Conservation (phyloP, 2,797 vertebrate genomes). For the Premnoplex brunnescens region DNA sequence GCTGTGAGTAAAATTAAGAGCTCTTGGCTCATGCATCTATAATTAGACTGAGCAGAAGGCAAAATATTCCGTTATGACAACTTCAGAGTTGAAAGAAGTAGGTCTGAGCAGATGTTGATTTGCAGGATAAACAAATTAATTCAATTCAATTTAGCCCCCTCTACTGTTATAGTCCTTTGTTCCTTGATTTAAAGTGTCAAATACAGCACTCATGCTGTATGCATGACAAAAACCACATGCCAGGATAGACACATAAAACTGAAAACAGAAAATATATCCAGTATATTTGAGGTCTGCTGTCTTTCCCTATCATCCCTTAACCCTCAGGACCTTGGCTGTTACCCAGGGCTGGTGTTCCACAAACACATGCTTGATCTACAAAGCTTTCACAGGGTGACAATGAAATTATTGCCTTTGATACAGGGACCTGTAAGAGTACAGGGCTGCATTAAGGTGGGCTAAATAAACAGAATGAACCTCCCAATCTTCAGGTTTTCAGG, state of each 20-base stretch:
- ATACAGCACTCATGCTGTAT: not conserved
- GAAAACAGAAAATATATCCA: not conserved
- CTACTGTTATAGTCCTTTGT: constrained; percentile 12
- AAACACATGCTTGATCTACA: not conserved
- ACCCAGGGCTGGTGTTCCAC: not conserved
- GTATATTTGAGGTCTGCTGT: not conserved
- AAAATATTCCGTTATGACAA: constrained; percentile 27
- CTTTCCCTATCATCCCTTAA: not conserved
- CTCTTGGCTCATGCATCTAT: not conserved
- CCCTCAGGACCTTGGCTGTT: not conserved
- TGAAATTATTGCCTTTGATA: not conserved
- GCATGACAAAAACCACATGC: constrained; percentile 29
- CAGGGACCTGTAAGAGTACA: not conserved
- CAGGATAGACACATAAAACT: constrained; percentile 13
- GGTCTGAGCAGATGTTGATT: constrained; percentile 46
- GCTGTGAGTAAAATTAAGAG: not conserved
- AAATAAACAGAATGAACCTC: not conserved
- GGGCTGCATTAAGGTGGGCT: not conserved
- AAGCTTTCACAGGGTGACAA: not conserved
- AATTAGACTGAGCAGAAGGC: constrained; percentile 46
- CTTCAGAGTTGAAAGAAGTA: constrained; percentile 37
- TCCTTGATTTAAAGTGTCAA: constrained; percentile 9
- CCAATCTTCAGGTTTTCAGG: not conserved
- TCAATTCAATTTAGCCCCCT: not conserved
- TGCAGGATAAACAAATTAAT: constrained; percentile 56